These are phyloP conservation scores for Corythaeola cristata DNA, from an alignment of 2,113 vertebrate species.

Conservation along the genomic window DNA sequence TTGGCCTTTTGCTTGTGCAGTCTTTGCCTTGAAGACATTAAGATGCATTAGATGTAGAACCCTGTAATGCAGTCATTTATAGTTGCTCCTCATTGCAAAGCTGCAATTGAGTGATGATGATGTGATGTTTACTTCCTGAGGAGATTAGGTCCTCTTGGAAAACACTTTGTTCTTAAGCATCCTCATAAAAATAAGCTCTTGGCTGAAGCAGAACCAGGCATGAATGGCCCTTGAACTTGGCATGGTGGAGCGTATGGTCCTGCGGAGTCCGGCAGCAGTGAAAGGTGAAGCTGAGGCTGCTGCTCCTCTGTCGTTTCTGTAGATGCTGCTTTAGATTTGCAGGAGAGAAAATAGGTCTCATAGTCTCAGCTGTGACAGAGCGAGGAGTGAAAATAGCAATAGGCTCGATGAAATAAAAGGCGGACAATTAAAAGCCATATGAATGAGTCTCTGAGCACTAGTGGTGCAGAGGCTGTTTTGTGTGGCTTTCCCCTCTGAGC, in stretches of 20 bases:
- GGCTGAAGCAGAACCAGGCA: not conserved
- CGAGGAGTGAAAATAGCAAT: rapidly evolving
- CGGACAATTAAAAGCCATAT: not conserved
- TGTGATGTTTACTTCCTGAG: conserved; percentile 24
- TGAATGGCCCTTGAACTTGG: not conserved
- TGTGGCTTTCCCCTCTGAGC: not conserved
- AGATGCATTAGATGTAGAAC: not conserved
- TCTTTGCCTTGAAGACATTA: not conserved
- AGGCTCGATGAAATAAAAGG: not conserved
- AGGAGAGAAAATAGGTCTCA: not conserved
- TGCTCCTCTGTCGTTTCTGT: not conserved
- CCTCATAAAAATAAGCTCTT: not conserved
- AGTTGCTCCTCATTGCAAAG: not conserved
- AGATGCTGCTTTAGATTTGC: not conserved
- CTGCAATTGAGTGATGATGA: conserved; percentile 8
- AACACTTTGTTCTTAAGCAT: conserved; percentile 28
- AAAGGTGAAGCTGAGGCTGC: not conserved
- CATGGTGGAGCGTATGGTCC: not conserved
- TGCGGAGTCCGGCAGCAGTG: not conserved
- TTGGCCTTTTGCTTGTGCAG: rapidly evolving
- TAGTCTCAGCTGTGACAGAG: not conserved
- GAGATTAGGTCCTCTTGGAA: conserved; percentile 27
- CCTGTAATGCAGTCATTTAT: not conserved
- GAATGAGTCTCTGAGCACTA: not conserved
- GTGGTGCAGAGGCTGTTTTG: not conserved